Evolutionary conservation across 2,797 vertebrate species (phyloP), one percentile per base, ranked within the genome.

Genomic region (Amazona ochrocephala): DNA sequence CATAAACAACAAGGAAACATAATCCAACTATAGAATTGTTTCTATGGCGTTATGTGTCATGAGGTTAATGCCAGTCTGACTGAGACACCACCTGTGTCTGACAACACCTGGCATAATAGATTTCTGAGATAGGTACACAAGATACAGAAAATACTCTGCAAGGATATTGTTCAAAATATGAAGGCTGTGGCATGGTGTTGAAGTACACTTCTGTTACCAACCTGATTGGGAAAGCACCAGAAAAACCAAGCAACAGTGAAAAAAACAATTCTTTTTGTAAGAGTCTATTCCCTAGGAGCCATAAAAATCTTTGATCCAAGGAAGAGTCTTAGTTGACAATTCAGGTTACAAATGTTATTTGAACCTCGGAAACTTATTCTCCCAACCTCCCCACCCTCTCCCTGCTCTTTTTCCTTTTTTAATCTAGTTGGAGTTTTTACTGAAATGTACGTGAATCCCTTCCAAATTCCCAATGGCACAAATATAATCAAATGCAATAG

Each of bases 401-500:
- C 6, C 3, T 2, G 1, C 1, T 1, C 4, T 7, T 1, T 7
- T 18, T 34, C 18, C 9, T 26, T 4, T 27, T 14, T 5, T 7
- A 20, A 78, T 54, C 16, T 22, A 77, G n/a, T 7, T n/a, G 11
- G 30, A 27, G 5, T 23, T 74, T 71, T 68, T 84, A 60, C 24
- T 44, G 51, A 70, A 37, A 42, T 32, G 26, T 61, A 75, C 21
- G 51, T 10, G 29, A 93, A 78, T 53, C 45, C 34, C 70, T 70
- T 42, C n/a, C 62, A 24, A 37, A 27, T 82, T 82, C 54, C 75
- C 51, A 85, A 32, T 7, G 27, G 30, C 41, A 65, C 12, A 75
- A 50, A 50, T 26, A 50, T 26, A 50, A 56, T 41, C 32, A 72
- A 76, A 83, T 13, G 29, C 12, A 73, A 34, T 13, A 53, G 30